These are phyloP conservation scores for Hydropsyche tenuis DNA, from an alignment of 1,140 invertebrate species.

Conservation along the genomic window DNA sequence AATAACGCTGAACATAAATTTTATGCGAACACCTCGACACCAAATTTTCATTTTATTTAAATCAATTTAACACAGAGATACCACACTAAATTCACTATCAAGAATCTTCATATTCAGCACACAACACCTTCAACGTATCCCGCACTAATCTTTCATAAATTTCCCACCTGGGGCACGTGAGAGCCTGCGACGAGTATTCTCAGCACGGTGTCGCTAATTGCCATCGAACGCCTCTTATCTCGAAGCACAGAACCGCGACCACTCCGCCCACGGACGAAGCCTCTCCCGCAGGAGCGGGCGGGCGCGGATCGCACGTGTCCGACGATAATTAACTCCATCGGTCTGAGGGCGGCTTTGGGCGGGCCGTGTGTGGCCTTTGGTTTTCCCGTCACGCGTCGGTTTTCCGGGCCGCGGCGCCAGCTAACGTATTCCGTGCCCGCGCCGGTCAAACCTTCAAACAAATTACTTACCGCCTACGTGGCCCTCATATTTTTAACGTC, in stretches of 20 bases:
- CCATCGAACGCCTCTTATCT: constrained; percentile 16
- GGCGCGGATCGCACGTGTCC: no score
- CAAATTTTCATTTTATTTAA: no score
- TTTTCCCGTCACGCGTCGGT: constrained; percentile 37
- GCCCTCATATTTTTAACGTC: constrained; percentile 35
- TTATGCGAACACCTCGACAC: no score
- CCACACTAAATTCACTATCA: no score
- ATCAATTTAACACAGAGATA: no score
- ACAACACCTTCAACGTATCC: no score
- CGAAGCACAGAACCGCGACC: no score
- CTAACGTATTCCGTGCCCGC: constrained; percentile 38
- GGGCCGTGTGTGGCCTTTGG: constrained; percentile 27
- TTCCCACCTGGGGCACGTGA: constrained; percentile 2
- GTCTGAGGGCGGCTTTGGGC: constrained; percentile 29
- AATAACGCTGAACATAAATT: no score
- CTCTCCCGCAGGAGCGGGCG: no score
- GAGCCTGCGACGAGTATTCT: background rate
- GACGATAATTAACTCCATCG: no score
- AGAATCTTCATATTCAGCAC: no score
- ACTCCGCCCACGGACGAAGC: background rate
- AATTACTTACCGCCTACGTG: constrained; percentile 41
- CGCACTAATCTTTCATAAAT: background rate
- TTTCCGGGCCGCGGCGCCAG: constrained; percentile 32
- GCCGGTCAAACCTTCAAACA: constrained; percentile 40
- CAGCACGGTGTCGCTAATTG: constrained; percentile 13